phyloP scores from a whole-genome alignment of 2,113 vertebrate species.

The Podarcis muralis region DNA sequence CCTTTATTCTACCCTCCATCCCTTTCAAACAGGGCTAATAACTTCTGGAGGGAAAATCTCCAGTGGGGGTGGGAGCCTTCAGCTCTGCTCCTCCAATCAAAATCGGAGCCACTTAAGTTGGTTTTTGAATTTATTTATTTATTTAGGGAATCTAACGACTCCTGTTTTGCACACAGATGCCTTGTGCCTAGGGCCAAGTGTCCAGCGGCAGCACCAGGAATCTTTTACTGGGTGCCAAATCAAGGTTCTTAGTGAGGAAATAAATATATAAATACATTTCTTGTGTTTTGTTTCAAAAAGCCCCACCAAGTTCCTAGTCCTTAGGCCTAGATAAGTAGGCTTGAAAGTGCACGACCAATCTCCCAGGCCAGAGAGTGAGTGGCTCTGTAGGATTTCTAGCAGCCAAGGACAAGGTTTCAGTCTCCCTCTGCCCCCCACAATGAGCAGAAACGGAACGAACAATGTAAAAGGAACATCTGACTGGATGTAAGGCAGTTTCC shows the following conservation, averaged over 20 bases:
- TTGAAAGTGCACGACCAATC: neutral
- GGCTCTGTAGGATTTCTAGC: neutral
- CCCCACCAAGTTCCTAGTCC: neutral
- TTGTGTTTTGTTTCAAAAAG: neutral
- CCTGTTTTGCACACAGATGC: neutral
- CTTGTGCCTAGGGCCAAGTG: neutral
- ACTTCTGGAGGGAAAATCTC: too few relatives aligned
- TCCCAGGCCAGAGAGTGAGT: neutral
- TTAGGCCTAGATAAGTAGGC: neutral
- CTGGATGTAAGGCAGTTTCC: too few relatives aligned
- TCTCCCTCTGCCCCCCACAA: neutral
- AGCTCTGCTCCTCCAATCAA: too few relatives aligned
- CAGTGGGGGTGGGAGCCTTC: too few relatives aligned
- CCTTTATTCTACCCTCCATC: too few relatives aligned
- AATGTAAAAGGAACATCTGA: too few relatives aligned
- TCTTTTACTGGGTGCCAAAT: neutral
- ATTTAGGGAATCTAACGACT: neutral
- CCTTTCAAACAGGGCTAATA: too few relatives aligned
- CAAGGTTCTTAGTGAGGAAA: neutral
- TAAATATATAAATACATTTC: neutral
- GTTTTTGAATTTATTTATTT: too few relatives aligned
- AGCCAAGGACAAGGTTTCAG: neutral
- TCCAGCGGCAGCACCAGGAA: neutral
- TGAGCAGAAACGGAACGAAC: too few relatives aligned
- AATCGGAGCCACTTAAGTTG: too few relatives aligned